Evolutionary conservation across 2,888 invertebrate genomes (phyloP).

Genomic region (Harpalus rufipes): DNA sequence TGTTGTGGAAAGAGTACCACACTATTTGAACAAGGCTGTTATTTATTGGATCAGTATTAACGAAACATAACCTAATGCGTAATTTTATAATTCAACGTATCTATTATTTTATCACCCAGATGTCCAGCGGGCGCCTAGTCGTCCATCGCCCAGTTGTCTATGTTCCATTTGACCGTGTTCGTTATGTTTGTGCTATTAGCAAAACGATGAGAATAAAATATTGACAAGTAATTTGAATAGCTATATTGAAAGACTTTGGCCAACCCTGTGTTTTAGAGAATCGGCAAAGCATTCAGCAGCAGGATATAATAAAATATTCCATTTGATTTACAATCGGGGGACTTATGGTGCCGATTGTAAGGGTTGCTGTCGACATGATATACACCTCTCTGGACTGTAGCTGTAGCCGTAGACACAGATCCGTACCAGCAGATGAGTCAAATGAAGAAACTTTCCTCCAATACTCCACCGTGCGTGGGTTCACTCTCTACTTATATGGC

Average conservation of each 20-base stretch:
- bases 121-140: too few species aligned
- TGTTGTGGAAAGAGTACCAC: too few species aligned
- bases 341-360: slow-evolving; percentile 64
- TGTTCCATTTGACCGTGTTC: too few species aligned
- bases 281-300: slow-evolving; percentile 54
- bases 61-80: too few species aligned
- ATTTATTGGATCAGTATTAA: too few species aligned
- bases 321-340: slow-evolving; percentile 63
- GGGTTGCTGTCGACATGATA: slow-evolving; percentile 38
- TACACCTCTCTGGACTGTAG: slow-evolving; percentile 1
- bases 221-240: too few species aligned
- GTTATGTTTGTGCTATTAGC: too few species aligned
- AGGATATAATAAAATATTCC: slow-evolving; percentile 66
- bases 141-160: too few species aligned
- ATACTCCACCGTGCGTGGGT: slow-evolving; percentile 12
- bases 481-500: slow-evolving; percentile 12
- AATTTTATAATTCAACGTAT: too few species aligned
- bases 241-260: slow-evolving; percentile 13
- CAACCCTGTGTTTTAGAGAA: slow-evolving; percentile 47
- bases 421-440: slow-evolving; percentile 8
- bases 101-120: too few species aligned
- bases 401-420: not conserved
- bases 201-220: too few species aligned
- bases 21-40: too few species aligned
- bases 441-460: slow-evolving; percentile 54